Evolutionary conservation across 2,113 vertebrate species (phyloP).

Genomic region (Paradoxurus hermaphroditus): DNA sequence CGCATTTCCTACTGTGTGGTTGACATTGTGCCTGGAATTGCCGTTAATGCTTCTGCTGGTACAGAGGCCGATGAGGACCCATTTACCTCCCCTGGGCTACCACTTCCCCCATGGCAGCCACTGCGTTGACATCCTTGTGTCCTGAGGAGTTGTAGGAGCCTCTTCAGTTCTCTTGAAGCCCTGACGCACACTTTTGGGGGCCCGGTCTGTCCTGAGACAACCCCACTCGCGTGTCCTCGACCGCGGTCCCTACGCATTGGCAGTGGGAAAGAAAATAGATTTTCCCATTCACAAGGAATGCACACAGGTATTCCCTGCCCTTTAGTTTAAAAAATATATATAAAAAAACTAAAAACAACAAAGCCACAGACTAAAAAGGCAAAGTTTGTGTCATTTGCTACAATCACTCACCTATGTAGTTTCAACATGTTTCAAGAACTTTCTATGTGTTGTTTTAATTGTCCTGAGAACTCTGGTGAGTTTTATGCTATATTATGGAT

Average conservation of each 20-base stretch:
- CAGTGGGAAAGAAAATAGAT: background rate
- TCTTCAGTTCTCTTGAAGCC: background rate
- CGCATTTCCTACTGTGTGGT: fast-evolving
- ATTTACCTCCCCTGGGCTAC: background rate
- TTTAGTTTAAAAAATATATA: background rate
- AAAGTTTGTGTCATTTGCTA: background rate
- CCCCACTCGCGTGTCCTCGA: fast-evolving
- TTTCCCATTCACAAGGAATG: background rate
- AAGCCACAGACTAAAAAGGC: background rate
- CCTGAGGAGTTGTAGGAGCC: fast-evolving
- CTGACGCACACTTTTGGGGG: background rate
- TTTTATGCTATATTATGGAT: background rate
- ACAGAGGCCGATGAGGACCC: fast-evolving
- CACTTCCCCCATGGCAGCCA: background rate
- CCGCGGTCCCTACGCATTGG: background rate
- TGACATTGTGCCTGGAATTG: no score
- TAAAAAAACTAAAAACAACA: background rate
- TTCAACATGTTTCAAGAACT: background rate
- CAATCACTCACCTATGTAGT: background rate
- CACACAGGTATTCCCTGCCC: background rate
- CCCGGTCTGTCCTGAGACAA: background rate
- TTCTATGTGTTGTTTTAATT: background rate
- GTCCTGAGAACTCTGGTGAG: background rate
- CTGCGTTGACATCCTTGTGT: background rate
- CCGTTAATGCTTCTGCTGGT: fast-evolving